A percentile compares a stretch with the other conserved stretches of the same genome.
These are phyloP conservation scores for Pogoniulus pusillus DNA, from an alignment of 2,797 vertebrate genomes.

Conservation along the genomic window DNA sequence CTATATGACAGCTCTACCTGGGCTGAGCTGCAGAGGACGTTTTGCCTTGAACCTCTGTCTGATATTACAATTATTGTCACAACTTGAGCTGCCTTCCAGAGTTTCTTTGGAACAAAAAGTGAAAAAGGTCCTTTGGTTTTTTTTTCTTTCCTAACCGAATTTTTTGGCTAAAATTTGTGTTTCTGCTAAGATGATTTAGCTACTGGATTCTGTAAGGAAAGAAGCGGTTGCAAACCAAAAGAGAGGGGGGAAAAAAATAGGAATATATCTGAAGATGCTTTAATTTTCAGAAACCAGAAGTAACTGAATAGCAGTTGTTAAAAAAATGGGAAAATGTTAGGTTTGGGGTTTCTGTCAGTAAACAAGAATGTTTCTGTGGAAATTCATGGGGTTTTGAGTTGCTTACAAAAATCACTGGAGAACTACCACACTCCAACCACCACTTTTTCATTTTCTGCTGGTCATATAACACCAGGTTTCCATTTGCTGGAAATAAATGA, in stretches of 20 bases:
- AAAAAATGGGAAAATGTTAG: not conserved
- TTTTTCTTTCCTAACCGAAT: not conserved
- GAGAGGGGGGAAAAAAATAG: not conserved
- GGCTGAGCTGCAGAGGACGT: too few relatives aligned
- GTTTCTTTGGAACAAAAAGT: not conserved
- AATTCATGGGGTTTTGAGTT: not conserved
- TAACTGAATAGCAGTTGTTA: not conserved
- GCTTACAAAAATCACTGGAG: not conserved
- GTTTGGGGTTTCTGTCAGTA: not conserved
- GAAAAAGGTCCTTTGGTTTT: fast-evolving
- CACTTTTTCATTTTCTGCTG: conserved; percentile 47
- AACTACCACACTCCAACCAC: not conserved
- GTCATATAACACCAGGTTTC: conserved; percentile 52
- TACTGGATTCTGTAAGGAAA: not conserved
- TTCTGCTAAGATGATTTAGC: conserved; percentile 51
- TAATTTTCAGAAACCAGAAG: not conserved
- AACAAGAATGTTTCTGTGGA: not conserved
- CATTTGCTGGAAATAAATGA: conserved; percentile 58
- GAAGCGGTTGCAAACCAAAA: not conserved
- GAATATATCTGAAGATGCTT: not conserved
- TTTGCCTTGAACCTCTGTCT: conserved; percentile 2
- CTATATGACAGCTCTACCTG: too few relatives aligned
- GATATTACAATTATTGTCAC: conserved; percentile 28
- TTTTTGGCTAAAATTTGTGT: conserved; percentile 42
- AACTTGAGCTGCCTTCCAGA: not conserved